Conservation (phyloP, 1,140 invertebrate species). For the Drosophila murphyi region DNA sequence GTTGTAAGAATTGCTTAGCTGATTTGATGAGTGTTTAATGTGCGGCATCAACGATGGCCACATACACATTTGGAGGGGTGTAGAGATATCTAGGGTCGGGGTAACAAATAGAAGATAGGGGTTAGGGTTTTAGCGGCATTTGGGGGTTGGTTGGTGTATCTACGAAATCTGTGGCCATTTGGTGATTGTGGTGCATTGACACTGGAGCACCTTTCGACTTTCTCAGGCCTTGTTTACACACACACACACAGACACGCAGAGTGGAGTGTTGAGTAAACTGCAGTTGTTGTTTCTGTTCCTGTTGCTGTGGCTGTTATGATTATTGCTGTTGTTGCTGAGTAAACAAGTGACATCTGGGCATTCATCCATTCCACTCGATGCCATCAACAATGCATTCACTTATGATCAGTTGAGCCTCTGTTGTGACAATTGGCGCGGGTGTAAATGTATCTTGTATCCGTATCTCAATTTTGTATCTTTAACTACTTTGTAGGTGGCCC, state of each 20-base stretch:
- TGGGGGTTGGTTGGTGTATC: conserved; percentile 27
- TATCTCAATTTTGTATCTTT: conserved; percentile 16
- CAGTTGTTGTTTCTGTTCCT: conserved; percentile 17
- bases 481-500: background rate
- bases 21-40: conserved; percentile 70
- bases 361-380: conserved; percentile 1
- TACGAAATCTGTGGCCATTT: conserved; percentile 22
- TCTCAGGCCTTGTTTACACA: conserved; percentile 54
- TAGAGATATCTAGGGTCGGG: background rate
- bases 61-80: background rate
- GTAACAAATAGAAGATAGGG: too few relatives aligned
- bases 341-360: conserved; percentile 78
- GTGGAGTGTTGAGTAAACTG: conserved; percentile 23
- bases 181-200: conserved; percentile 53
- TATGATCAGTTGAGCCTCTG: conserved; percentile 27
- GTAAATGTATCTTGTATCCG: conserved; percentile 34
- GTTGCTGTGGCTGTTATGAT: conserved; percentile 36
- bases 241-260: background rate
- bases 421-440: conserved; percentile 44
- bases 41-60: conserved; percentile 24
- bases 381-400: conserved; percentile 29
- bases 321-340: conserved; percentile 34
- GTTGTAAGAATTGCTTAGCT: background rate
- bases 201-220: conserved; percentile 55
- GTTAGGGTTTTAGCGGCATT: background rate